phyloP scores from a whole-genome alignment of 2,888 invertebrate species.

The Crioceris asparagi region DNA sequence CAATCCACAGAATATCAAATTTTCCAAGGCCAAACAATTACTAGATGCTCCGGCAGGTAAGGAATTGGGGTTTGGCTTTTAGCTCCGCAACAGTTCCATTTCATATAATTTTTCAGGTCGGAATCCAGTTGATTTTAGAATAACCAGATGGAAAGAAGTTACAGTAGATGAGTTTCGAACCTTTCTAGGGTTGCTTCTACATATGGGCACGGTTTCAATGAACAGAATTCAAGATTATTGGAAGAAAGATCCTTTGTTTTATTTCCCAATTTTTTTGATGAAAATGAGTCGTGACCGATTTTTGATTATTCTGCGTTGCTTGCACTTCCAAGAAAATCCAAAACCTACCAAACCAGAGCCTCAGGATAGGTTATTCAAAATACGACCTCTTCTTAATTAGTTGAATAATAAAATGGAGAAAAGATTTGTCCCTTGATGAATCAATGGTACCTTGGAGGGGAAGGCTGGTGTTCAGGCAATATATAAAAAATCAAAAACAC shows the following conservation, averaged over 20 bases:
- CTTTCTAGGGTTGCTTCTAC: conserved; percentile 2
- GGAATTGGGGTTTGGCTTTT: too few relatives aligned
- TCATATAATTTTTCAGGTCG: too few relatives aligned
- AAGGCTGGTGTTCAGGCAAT: conserved; percentile 26
- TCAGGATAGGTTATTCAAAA: conserved; percentile 21
- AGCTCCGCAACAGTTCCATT: too few relatives aligned
- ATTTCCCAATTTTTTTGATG: not conserved
- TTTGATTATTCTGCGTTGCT: conserved; percentile 1
- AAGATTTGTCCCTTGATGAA: conserved; percentile 7
- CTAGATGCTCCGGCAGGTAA: too few relatives aligned
- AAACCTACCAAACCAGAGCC: conserved; percentile 2
- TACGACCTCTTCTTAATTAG: conserved; percentile 27
- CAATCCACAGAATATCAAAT: too few relatives aligned
- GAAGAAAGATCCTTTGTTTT: not conserved
- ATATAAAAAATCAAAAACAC: conserved; percentile 28
- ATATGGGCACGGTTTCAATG: conserved; percentile 2
- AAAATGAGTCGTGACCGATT: conserved; percentile 3
- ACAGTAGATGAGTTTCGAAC: conserved; percentile 3
- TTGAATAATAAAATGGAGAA: conserved; percentile 22
- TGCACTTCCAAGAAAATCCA: conserved; percentile 4
- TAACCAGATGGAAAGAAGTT: not conserved
- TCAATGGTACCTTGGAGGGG: conserved; percentile 24
- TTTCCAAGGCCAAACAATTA: too few relatives aligned
- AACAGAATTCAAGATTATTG: conserved; percentile 6
- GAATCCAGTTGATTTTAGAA: too few relatives aligned